Base-by-base conservation (phyloP, 2,888 invertebrate genomes). In the Acrobasis suavella region DNA sequence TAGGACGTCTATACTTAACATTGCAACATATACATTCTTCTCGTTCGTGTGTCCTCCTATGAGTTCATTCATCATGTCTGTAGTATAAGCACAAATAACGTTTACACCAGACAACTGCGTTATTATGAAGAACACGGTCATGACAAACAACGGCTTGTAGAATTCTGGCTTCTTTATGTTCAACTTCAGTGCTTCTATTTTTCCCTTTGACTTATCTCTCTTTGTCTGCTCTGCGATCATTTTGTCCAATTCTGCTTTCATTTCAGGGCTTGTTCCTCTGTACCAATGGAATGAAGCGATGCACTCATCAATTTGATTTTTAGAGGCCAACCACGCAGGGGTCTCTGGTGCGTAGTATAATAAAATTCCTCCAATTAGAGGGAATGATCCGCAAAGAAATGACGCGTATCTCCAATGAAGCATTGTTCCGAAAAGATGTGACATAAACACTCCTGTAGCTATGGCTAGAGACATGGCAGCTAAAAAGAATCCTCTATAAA, bases 21-120 rank as follows among this genome's bases (percentile, higher is more conserved):
- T 96, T 38, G 94, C 95, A 46, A 93, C 77, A 66, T 95, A 94
- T 7, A 94, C 93, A 75, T 95, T 87, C 2, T 76, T 76, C 32
- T 75, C 76, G 16, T 94, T 89, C 1, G 76, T 73, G 49, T 74
- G 76, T 12, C 86, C 87, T 1, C 94, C 93, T 6, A 95, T 93
- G 0, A 96, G 87, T 52, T 91, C 92, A 62, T 93, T 86, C 86
- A 96, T 93, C 74, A 96, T 94, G 58, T 93, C 91, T 1, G 95
- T 94, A 0, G 95, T 95, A 72, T 96, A 96, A 1, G 95, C 96
- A 55, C 94, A 94, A 22, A 96, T 93, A 0, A 95, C 95, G 72
- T 96, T 96, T 7, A 95, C 93, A 32, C 96, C 96, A 10, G 95
- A 94, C 65, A 96, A 92, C 76, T 96, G 96, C 9, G 94, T 94